Base-by-base conservation (phyloP, 2,888 invertebrate species). In the Beris morrisii region DNA sequence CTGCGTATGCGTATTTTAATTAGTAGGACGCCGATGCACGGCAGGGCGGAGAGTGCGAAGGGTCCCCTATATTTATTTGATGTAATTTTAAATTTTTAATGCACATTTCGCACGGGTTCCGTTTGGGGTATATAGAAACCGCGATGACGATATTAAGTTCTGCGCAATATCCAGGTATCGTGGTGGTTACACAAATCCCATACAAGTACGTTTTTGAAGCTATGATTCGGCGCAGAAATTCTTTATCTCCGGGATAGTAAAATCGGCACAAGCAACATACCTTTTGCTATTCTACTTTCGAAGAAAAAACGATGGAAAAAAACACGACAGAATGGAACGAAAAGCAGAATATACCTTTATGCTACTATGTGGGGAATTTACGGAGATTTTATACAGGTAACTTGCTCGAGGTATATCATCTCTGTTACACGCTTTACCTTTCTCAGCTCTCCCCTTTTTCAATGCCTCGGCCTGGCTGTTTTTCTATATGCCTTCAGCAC, bases 381-480 rank as follows among this genome's bases (percentile, higher is more conserved):
- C 57, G 48, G 9, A 28, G 7, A 59, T 50, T 59, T 32, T 38
- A 38, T 56, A 56, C 13, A 15, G 56, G 43, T 43, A 58, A 30
- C 44, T 52, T 61, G 61, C 61, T 61, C 50, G 38, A 61, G 59
- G 32, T 52, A 43, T 52, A 52, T 52, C 61, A 43, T 52, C 61
- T 32, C 61, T 50, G 50, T 43, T 38, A 50, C 61, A 52, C 52
- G 43, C 61, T 4, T 50, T 50, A 50, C 61, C 52, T 61, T 59
- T 59, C 59, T 38, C 22, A 32, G 61, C 61, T 46, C 52, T 61
- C 61, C 50, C 61, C 61, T 52, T 22, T 53, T 22, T 11, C 32
- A 22, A 44, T 50, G 61, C 61, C 52, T 61, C 28, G n/a, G 61
- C 58, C 45, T 58, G 58, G 58, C 50, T 53, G 5, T 44, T 59